A percentile compares a stretch with the other conserved stretches of the same genome.
Conservation (phyloP, 2,888 invertebrate species). For the Drosophila acutilabella region DNA sequence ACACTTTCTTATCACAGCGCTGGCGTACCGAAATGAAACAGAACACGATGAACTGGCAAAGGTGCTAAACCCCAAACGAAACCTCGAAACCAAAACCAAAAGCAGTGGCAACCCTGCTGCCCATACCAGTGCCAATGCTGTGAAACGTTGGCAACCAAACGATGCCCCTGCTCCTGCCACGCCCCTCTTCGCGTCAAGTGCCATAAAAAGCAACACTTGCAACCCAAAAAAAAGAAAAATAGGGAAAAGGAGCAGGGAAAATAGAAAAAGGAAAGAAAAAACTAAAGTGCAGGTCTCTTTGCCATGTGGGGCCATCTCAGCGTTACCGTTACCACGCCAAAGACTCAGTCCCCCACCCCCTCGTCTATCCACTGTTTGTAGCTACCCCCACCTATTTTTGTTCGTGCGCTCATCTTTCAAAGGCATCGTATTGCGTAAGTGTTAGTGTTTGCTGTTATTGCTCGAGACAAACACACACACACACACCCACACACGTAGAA, state of each 20-base stretch:
- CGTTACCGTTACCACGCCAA: constrained; percentile 16
- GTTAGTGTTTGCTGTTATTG: constrained; percentile 67
- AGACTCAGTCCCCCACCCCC: background rate
- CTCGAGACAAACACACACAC: constrained; percentile 38
- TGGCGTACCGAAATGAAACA: constrained; percentile 59
- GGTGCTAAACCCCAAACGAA: constrained; percentile 41
- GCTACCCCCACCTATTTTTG: constrained; percentile 52
- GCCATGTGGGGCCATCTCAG: constrained; percentile 58
- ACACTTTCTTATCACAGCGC: constrained; percentile 63
- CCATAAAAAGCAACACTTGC: constrained; percentile 79
- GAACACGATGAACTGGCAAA: constrained; percentile 55
- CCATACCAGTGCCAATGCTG: constrained; percentile 1
- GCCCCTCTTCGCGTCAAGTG: constrained; percentile 71
- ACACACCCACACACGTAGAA: constrained; percentile 25
- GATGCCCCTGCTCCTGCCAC: constrained; percentile 25
- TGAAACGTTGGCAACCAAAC: constrained; percentile 32
- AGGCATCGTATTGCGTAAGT: constrained; percentile 69
- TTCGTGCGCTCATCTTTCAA: constrained; percentile 72
- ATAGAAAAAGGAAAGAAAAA: constrained; percentile 71
- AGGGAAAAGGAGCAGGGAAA: constrained; percentile 31
- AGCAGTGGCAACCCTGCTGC: background rate
- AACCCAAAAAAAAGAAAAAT: constrained; percentile 71
- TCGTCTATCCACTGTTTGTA: background rate
- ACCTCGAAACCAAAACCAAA: no score
- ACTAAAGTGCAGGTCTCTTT: constrained; percentile 73